Conservation (phyloP, 2,113 vertebrate genomes). For the Tinamus guttatus region DNA sequence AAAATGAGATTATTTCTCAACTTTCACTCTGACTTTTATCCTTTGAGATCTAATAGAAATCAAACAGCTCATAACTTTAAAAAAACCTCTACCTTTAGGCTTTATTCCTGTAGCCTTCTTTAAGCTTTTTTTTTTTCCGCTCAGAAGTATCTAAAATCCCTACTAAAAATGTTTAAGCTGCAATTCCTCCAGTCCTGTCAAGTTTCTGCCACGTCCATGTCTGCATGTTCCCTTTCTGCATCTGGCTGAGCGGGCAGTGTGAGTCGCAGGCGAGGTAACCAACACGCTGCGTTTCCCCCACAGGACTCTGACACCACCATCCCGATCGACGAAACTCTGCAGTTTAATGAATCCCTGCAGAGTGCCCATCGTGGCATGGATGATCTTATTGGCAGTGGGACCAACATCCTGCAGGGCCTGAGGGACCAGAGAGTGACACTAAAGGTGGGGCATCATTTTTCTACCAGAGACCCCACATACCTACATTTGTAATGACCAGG, state of each 20-base stretch:
- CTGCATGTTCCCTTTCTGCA: constrained; percentile 1
- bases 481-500: not conserved
- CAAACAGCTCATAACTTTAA: not conserved
- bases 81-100: not conserved
- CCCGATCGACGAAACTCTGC: constrained; percentile 94
- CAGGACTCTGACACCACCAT: constrained; percentile 97
- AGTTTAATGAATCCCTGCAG: constrained; percentile 91
- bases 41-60: not conserved
- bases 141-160: not conserved
- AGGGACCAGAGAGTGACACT: constrained; percentile 93
- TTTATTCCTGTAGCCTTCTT: not conserved
- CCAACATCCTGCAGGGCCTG: constrained; percentile 90
- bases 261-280: constrained; percentile 57
- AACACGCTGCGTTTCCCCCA: constrained; percentile 71
- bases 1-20: not conserved
- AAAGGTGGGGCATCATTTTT: constrained; percentile 84
- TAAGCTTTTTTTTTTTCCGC: not conserved
- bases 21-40: not conserved
- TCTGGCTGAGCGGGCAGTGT: not conserved
- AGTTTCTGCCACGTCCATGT: not conserved
- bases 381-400: constrained; percentile 93
- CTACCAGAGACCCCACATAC: not conserved
- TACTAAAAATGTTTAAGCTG: accelerated
- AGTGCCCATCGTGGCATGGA: constrained; percentile 94
- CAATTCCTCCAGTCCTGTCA: not conserved